Percentiles rank a stretch among this genome's conserved stretches.
These are phyloP conservation scores for Dione vanillae DNA, from an alignment of 2,888 invertebrate genomes.

Conservation along the genomic window DNA sequence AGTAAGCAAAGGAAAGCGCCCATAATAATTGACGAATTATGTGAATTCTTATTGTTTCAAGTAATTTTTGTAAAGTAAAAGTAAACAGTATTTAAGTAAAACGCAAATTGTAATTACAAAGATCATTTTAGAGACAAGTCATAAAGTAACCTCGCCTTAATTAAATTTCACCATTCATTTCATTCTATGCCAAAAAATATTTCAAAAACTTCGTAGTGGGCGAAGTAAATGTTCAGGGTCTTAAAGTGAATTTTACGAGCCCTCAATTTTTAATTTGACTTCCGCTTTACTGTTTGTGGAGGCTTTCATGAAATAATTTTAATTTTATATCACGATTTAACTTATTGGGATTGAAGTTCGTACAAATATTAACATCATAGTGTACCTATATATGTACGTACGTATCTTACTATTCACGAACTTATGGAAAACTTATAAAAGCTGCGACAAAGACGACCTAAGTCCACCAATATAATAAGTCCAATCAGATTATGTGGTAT, in stretches of 20 bases:
- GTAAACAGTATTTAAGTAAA: conserved; percentile 4
- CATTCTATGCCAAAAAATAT: conserved; percentile 44
- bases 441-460: conserved; percentile 6
- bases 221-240: conserved; percentile 41
- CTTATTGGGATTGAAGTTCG: not conserved
- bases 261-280: conserved; percentile 46
- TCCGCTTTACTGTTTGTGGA: conserved; percentile 44
- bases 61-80: conserved; percentile 3
- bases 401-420: not conserved
- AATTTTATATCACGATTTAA: conserved; percentile 20
- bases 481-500: conserved; percentile 3
- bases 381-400: not conserved
- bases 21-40: not conserved
- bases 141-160: conserved; percentile 46
- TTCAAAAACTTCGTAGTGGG: conserved; percentile 43
- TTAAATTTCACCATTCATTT: conserved; percentile 51
- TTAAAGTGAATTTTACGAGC: conserved; percentile 47
- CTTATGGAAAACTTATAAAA: conserved; percentile 9
- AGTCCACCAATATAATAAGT: conserved; percentile 3
- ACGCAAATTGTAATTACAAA: conserved; percentile 17
- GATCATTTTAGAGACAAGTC: conserved; percentile 27
- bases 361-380: not conserved
- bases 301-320: conserved; percentile 36
- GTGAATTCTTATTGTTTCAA: not conserved
- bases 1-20: not conserved